phyloP scores from a whole-genome alignment of 2,888 invertebrate species.

The Drosophila kanekoi region DNA sequence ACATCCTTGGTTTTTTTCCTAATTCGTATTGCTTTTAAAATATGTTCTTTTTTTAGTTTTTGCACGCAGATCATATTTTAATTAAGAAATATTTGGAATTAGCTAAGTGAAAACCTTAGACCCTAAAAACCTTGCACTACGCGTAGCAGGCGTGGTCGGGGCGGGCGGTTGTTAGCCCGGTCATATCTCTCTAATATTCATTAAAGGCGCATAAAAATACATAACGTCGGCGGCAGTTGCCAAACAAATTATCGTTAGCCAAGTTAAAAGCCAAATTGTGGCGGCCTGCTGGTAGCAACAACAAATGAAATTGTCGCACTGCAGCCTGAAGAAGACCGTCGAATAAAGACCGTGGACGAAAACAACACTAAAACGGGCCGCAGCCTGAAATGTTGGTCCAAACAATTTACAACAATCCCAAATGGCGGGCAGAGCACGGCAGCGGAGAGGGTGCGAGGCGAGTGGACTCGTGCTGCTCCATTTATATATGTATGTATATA shows the following conservation, averaged over 20 bases:
- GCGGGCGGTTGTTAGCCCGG: constrained; percentile 34
- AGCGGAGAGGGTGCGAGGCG: background rate
- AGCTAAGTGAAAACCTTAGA: constrained; percentile 38
- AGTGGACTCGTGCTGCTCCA: constrained; percentile 40
- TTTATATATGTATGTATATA: constrained; percentile 6
- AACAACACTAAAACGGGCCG: constrained; percentile 46
- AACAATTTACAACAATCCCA: constrained; percentile 41
- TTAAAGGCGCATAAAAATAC: constrained; percentile 80
- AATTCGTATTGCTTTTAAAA: constrained; percentile 31
- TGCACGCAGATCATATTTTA: constrained; percentile 64
- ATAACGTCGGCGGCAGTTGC: constrained; percentile 73
- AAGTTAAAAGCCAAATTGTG: constrained; percentile 67
- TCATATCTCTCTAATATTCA: constrained; percentile 70
- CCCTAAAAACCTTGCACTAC: constrained; percentile 12
- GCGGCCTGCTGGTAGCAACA: constrained; percentile 40
- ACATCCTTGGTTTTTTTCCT: constrained; percentile 14
- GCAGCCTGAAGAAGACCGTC: constrained; percentile 43
- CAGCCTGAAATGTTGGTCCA: constrained; percentile 47
- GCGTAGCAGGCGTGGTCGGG: background rate
- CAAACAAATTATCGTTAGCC: constrained; percentile 82
- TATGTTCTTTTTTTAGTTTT: constrained; percentile 12
- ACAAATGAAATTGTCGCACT: constrained; percentile 58
- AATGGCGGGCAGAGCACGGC: background rate
- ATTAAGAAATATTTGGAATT: constrained; percentile 76
- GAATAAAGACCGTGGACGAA: constrained; percentile 13